A percentile compares a stretch with the other conserved stretches of the same genome.
Evolutionary conservation across 2,113 vertebrate species (phyloP).

Genomic region (Tenebrosternarchus preto): DNA sequence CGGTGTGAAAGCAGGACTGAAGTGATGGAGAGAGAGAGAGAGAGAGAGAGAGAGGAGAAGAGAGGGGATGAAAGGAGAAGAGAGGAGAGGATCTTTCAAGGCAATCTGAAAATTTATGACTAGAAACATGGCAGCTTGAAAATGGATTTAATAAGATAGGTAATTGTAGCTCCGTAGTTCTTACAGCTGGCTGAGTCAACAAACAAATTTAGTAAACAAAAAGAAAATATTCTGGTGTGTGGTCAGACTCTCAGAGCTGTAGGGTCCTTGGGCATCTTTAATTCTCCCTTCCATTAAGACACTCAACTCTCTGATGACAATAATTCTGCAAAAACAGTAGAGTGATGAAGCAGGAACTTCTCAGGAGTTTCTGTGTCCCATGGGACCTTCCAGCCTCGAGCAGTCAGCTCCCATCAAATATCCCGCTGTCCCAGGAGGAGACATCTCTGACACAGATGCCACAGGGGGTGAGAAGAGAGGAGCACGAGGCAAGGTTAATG

Average conservation of each 20-base stretch:
- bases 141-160: not conserved
- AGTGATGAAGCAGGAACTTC: not conserved
- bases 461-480: constrained; percentile 38
- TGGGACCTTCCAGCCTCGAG: constrained; percentile 62
- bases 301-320: not conserved
- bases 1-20: constrained; percentile 77
- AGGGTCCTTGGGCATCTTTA: not conserved
- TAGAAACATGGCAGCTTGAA: not conserved
- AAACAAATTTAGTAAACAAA: not conserved
- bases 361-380: constrained; percentile 43
- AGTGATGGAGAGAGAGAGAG: not conserved
- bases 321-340: not conserved
- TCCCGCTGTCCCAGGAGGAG: constrained; percentile 54
- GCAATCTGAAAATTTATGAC: not conserved
- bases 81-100: constrained; percentile 2
- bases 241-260: not conserved
- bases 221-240: not conserved
- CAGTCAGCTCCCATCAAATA: constrained; percentile 66
- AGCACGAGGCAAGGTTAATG: constrained; percentile 19
- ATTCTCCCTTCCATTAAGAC: constrained; percentile 6
- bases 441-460: constrained; percentile 61
- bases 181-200: not conserved
- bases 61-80: not conserved
- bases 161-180: not conserved
- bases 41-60: not conserved